Conservation (phyloP, 2,797 vertebrate genomes). For the Uromys caudimaculatus region DNA sequence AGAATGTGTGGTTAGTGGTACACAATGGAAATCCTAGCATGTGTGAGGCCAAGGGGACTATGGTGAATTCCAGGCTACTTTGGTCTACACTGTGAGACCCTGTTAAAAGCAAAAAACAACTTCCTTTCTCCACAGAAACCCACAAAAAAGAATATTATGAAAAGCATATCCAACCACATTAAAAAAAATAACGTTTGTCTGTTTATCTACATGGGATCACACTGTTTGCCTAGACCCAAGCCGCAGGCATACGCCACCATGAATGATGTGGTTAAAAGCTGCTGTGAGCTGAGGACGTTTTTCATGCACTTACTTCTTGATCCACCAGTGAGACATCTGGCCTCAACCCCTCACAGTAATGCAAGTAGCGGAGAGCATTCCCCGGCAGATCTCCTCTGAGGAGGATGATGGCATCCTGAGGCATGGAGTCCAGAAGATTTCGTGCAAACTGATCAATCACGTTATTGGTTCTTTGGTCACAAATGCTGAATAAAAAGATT, state of each 20-base stretch:
- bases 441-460: conserved; percentile 94
- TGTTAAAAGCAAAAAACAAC: background rate
- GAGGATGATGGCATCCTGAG: conserved; percentile 91
- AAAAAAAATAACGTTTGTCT: background rate
- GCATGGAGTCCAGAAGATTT: conserved; percentile 93
- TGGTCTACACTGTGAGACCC: background rate
- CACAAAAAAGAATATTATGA: background rate
- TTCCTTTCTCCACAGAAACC: background rate
- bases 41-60: background rate
- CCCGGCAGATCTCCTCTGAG: conserved; percentile 97
- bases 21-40: background rate
- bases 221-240: background rate
- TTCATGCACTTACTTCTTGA: conserved; percentile 93
- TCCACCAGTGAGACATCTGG: conserved; percentile 95
- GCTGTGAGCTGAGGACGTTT: background rate
- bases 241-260: too few relatives aligned
- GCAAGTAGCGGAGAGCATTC: conserved; percentile 95
- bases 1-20: background rate
- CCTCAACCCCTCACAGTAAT: conserved; percentile 94
- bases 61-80: background rate
- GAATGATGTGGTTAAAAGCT: background rate
- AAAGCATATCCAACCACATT: background rate
- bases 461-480: conserved; percentile 93
- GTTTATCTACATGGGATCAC: background rate
- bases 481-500: conserved; percentile 87